These are phyloP conservation scores for Tortrix viridana DNA, from an alignment of 2,888 invertebrate species.

Conservation along the genomic window DNA sequence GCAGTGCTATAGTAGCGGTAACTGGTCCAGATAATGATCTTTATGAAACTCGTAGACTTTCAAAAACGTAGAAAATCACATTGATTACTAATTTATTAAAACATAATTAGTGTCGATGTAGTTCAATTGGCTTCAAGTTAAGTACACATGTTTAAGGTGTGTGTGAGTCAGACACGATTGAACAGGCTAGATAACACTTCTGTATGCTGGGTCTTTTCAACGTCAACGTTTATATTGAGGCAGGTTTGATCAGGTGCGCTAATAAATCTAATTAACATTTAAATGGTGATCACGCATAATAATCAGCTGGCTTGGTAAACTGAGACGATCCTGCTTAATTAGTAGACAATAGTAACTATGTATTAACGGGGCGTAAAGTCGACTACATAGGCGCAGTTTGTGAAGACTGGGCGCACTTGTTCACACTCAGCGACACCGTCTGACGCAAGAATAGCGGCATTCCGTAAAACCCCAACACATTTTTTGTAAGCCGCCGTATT, in stretches of 20 bases:
- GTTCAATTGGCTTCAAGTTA: conserved; percentile 40
- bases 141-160: conserved; percentile 47
- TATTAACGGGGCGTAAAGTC: conserved; percentile 66
- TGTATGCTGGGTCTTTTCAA: conserved; percentile 52
- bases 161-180: conserved; percentile 50
- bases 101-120: conserved; percentile 30
- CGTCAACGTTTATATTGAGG: conserved; percentile 51
- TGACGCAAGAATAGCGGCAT: conserved; percentile 54
- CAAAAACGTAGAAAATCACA: conserved; percentile 14
- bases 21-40: conserved; percentile 28
- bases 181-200: conserved; percentile 48
- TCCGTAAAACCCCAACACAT: conserved; percentile 17
- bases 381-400: conserved; percentile 55
- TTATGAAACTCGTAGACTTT: conserved; percentile 24
- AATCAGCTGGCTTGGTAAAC: conserved; percentile 77
- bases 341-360: conserved; percentile 71
- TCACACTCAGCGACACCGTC: conserved; percentile 53
- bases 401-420: conserved; percentile 65
- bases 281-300: conserved; percentile 83
- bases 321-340: conserved; percentile 74
- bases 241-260: conserved; percentile 74
- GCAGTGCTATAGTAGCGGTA: conserved; percentile 12
- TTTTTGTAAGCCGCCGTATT: conserved; percentile 11
- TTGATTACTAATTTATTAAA: conserved; percentile 27
- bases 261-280: conserved; percentile 82